Percentiles rank a stretch among this genome's conserved stretches.
phyloP scores from a whole-genome alignment of 2,888 invertebrate species.

The Drosophila nr. medialis region DNA sequence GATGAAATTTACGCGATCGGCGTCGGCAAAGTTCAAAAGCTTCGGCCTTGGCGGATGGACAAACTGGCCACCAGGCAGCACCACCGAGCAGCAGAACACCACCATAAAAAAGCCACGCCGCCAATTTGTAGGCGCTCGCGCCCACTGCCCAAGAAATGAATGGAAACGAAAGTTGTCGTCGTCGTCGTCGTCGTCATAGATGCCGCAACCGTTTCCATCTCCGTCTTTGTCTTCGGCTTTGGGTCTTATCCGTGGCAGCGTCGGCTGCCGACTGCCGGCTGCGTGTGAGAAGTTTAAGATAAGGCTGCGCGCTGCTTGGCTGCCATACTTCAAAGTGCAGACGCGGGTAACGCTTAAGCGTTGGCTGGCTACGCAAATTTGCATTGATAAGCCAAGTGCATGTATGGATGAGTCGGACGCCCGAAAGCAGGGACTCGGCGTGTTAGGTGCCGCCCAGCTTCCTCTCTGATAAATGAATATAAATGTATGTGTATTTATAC shows the following conservation, averaged over 20 bases:
- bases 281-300: slow-evolving; percentile 81
- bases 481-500: background rate
- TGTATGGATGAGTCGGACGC: slow-evolving; percentile 1
- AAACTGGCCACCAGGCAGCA: slow-evolving; percentile 36
- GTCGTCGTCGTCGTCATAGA: slow-evolving; percentile 42
- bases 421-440: slow-evolving; percentile 16
- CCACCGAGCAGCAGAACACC: background rate
- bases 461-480: slow-evolving; percentile 49
- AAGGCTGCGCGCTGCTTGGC: slow-evolving; percentile 50
- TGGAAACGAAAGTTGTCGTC: slow-evolving; percentile 40
- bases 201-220: slow-evolving; percentile 4
- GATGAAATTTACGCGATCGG: slow-evolving; percentile 81
- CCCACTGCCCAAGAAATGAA: slow-evolving; percentile 50
- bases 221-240: background rate
- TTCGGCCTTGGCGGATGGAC: slow-evolving; percentile 53
- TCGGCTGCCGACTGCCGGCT: slow-evolving; percentile 26
- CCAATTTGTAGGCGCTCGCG: slow-evolving; percentile 58
- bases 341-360: slow-evolving; percentile 22
- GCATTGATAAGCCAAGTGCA: slow-evolving; percentile 61
- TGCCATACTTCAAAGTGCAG: slow-evolving; percentile 63
- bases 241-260: slow-evolving; percentile 45
- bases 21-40: slow-evolving; percentile 75
- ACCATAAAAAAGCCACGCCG: slow-evolving; percentile 42
- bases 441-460: slow-evolving; percentile 46
- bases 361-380: slow-evolving; percentile 57